phyloP scores from a whole-genome alignment of 2,797 vertebrate species.

The Artibeus lituratus region DNA sequence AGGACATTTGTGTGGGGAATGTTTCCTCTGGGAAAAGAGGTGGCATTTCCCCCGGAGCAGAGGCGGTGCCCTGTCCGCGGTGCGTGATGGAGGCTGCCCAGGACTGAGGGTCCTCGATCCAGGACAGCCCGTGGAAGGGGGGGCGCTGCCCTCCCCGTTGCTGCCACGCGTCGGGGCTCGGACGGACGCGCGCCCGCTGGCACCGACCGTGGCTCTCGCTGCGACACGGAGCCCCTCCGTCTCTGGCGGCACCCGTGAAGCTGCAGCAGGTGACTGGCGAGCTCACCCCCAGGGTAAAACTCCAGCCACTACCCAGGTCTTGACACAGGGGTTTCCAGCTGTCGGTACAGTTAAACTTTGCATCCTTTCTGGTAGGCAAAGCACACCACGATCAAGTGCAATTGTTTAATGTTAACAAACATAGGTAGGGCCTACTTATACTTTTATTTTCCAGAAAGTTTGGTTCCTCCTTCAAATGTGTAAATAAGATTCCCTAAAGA shows the following conservation, averaged over 20 bases:
- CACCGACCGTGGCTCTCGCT: not conserved
- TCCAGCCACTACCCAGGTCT: not conserved
- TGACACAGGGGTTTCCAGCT: not conserved
- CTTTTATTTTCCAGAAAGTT: not conserved
- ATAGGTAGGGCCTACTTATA: fast-evolving
- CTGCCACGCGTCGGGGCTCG: not conserved
- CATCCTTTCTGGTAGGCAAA: too few relatives aligned
- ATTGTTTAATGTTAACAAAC: not conserved
- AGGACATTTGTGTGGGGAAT: not conserved
- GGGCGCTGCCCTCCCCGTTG: fast-evolving
- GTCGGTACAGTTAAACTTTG: fast-evolving
- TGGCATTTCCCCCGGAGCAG: not conserved
- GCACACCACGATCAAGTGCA: not conserved
- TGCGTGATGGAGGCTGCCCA: not conserved
- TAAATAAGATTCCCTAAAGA: not conserved
- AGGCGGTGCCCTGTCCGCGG: not conserved
- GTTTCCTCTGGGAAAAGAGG: not conserved
- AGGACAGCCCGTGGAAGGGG: too few relatives aligned
- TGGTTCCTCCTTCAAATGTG: not conserved
- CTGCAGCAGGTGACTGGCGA: too few relatives aligned
- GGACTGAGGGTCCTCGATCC: not conserved
- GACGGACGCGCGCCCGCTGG: fast-evolving
- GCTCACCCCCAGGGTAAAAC: fast-evolving
- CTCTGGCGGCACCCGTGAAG: too few relatives aligned
- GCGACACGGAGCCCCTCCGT: too few relatives aligned